Conservation (phyloP, 1,140 invertebrate genomes). For the Cydia strobilella region DNA sequence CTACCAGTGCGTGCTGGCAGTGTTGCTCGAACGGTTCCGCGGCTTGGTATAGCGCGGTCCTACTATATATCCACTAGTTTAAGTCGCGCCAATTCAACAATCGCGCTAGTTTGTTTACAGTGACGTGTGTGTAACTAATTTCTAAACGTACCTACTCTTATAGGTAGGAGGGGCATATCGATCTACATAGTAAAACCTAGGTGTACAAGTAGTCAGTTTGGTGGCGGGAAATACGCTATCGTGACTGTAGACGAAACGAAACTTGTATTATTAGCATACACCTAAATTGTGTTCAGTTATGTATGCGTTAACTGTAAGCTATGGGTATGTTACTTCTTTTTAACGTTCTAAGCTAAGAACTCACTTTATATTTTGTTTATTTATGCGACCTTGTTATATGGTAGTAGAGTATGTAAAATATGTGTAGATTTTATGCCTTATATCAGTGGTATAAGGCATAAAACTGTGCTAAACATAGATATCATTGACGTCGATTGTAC, state of each 20-base stretch:
- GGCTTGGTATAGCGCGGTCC: constrained; percentile 59
- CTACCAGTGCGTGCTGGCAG: constrained; percentile 63
- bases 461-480: background rate
- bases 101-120: constrained; percentile 62
- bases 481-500: background rate
- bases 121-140: constrained; percentile 64
- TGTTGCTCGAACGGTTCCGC: constrained; percentile 58
- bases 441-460: background rate
- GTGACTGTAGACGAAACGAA: constrained; percentile 12
- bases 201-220: background rate
- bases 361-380: background rate
- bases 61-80: constrained; percentile 41
- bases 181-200: background rate
- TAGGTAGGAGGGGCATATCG: background rate
- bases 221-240: constrained; percentile 6
- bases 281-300: constrained; percentile 31
- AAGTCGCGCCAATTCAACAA: constrained; percentile 55
- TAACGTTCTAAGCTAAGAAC: background rate
- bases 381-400: background rate
- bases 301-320: constrained; percentile 10
- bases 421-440: background rate
- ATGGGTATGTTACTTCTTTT: constrained; percentile 10
- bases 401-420: background rate
- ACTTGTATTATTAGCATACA: constrained; percentile 13
- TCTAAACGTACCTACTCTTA: constrained; percentile 47